Base-by-base conservation (phyloP, 2,113 vertebrate species). In the Pyxicephalus adspersus region DNA sequence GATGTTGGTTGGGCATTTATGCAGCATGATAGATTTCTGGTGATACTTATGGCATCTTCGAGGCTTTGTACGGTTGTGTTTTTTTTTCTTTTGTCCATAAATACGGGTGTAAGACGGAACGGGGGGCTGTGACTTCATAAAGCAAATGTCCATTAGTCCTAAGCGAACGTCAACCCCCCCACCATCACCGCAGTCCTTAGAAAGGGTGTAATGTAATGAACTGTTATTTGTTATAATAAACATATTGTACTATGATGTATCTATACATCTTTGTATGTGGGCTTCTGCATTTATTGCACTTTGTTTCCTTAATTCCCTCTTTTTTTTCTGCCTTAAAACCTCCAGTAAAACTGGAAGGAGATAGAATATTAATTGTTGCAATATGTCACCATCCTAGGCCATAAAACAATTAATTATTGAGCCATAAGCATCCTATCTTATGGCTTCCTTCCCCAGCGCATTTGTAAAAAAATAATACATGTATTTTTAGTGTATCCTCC, bases 1-100 rank as follows among this genome's bases (percentile, higher is more conserved):
- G 88, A 85, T 86, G 90, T 91, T 92, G 91, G 92, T 91, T 90
- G 89, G 89, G 89, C 87, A 91, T 91, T 90, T 89, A 92, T 83
- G 0, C 23, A 3, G 71, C 13, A 1, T 90, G 89, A 78, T 86
- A 84, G 80, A 90, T 85, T 84, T 20, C 1, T 80, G n/a, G 84
- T 1, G 83, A 3, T 78, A 61, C 77, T 83, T 83, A 50, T 67
- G 71, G 31, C 18, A 70, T 85, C 84, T 0, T n/a, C 17, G 80
- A 31, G 84, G 22, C 72, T 83, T 19, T 73, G 52, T 54, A 45
- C 15, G 11, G 38, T 45, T 45, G 9, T 45, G 38, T 45, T 45
- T 45, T 45, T n/a, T 85, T 86, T 82, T 86, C 6, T 76, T 64
- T 23, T 78, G 76, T 85, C 76, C 70, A 4, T 74, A 79, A 83